These are phyloP conservation scores for Allygus modestus DNA, from an alignment of 2,888 invertebrate genomes.

Conservation along the genomic window DNA sequence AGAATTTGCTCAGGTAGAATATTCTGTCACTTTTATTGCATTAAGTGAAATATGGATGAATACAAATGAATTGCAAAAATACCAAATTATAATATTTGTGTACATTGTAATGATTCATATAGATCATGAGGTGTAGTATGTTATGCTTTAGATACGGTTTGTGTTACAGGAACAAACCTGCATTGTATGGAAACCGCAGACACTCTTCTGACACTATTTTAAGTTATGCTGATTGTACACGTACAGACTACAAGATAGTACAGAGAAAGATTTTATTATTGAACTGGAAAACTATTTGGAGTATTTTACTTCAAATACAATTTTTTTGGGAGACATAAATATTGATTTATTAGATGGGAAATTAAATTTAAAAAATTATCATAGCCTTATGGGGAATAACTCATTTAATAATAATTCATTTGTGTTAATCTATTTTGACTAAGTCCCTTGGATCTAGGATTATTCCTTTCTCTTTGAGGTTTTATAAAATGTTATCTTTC, in stretches of 20 bases:
- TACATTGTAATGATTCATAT: background rate
- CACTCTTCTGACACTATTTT: background rate
- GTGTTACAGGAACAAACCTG: background rate
- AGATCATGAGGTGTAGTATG: background rate
- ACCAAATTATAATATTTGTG: constrained; percentile 8
- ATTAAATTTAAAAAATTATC: background rate
- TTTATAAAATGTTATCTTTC: no score
- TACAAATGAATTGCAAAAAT: constrained; percentile 1
- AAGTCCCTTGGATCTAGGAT: no score
- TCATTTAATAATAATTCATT: no score
- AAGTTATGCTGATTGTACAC: background rate
- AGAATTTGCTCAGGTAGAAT: background rate
- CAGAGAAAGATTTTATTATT: constrained; percentile 12
- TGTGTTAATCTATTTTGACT: no score
- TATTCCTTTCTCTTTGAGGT: no score
- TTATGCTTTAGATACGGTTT: background rate
- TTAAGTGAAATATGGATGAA: background rate
- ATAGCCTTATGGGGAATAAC: background rate
- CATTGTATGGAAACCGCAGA: background rate
- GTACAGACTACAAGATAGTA: constrained; percentile 7
- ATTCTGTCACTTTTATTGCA: no score
- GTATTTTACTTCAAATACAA: background rate
- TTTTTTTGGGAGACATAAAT: constrained; percentile 27
- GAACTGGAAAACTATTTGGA: constrained; percentile 2
- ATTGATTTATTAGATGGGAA: constrained; percentile 9